These are phyloP conservation scores for Spermophilus dauricus DNA, from an alignment of 2,113 vertebrate species.

Conservation along the genomic window DNA sequence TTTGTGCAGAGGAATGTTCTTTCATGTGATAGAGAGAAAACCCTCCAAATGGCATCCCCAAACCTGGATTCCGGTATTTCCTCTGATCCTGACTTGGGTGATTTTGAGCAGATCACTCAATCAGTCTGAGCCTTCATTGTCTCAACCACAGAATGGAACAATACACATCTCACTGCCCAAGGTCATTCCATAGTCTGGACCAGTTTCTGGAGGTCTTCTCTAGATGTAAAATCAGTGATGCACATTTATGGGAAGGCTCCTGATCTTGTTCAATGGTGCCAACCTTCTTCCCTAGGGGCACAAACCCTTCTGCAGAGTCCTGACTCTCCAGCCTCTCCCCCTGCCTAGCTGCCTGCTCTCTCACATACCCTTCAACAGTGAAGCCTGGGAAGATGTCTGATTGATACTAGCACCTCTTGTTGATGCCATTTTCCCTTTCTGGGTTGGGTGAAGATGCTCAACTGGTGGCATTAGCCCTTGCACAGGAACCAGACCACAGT, in stretches of 20 bases:
- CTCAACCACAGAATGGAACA: background rate
- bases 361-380: background rate
- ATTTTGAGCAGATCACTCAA: background rate
- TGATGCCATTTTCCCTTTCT: background rate
- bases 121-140: background rate
- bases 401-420: background rate
- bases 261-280: background rate
- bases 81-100: background rate
- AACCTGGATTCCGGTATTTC: background rate
- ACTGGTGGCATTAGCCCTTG: background rate
- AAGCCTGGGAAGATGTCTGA: background rate
- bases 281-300: background rate
- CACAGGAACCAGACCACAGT: background rate
- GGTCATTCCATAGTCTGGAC: background rate
- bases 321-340: fast-evolving
- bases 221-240: background rate
- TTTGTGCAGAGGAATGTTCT: background rate
- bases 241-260: background rate
- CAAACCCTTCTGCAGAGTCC: background rate
- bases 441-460: background rate
- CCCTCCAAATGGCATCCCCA: background rate
- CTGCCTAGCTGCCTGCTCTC: background rate
- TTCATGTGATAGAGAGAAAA: background rate
- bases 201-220: background rate
- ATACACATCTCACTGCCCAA: background rate